These are phyloP conservation scores for Fratercula arctica DNA, from an alignment of 2,797 vertebrate species.

Conservation along the genomic window DNA sequence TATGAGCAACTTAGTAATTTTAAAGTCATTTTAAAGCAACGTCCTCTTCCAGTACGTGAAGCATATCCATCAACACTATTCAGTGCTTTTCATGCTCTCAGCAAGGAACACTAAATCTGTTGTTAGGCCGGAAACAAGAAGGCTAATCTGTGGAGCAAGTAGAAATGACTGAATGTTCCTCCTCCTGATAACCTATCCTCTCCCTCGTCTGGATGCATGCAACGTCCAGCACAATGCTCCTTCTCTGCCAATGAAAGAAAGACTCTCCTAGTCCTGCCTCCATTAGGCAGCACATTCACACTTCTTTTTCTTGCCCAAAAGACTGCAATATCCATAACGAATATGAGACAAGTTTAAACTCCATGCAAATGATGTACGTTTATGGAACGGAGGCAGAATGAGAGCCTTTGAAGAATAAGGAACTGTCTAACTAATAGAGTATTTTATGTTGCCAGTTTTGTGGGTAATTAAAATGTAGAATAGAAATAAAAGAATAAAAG, in stretches of 20 bases:
- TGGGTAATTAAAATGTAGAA: not conserved
- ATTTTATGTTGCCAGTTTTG: not conserved
- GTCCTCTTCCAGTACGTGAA: not conserved
- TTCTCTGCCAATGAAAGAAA: not conserved
- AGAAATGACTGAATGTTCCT: not conserved
- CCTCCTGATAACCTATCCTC: not conserved
- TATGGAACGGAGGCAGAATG: not conserved
- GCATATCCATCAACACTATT: not conserved
- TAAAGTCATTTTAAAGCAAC: not conserved
- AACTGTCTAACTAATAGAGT: not conserved
- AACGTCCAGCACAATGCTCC: not conserved
- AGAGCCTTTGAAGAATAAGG: not conserved
- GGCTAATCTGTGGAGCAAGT: not conserved
- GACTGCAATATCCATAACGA: not conserved
- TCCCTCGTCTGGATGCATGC: accelerated
- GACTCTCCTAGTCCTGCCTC: not conserved
- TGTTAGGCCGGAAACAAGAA: not conserved
- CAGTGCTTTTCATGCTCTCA: not conserved
- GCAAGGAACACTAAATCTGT: not conserved
- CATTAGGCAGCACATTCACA: not conserved
- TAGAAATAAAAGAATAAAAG: not conserved
- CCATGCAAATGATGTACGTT: accelerated
- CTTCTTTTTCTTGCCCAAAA: not conserved
- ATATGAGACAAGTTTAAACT: not conserved
- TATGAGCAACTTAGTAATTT: not conserved